phyloP scores from a whole-genome alignment of 1,140 invertebrate genomes.

The Macrosteles quadrilineatus region DNA sequence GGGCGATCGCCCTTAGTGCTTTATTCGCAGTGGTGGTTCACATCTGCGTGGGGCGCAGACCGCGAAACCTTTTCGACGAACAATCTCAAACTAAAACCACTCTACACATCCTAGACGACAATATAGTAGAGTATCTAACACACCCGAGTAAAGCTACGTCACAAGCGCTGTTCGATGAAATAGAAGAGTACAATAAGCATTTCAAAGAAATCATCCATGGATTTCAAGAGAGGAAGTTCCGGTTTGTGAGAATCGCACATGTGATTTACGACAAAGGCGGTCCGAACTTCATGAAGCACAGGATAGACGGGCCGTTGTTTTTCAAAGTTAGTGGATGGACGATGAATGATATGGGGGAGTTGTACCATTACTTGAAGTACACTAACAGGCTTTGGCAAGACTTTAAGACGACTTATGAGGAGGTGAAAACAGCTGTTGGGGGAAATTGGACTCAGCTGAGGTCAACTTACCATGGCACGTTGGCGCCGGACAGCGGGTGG shows the following conservation, averaged over 20 bases:
- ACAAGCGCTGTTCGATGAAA: not conserved
- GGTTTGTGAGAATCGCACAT: constrained; percentile 9
- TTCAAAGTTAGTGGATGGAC: not conserved
- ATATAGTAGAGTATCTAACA: not conserved
- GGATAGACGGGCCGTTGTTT: not conserved
- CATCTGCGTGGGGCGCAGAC: not conserved
- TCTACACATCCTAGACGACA: constrained; percentile 3
- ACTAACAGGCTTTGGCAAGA: constrained; percentile 5
- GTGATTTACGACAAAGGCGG: constrained; percentile 22
- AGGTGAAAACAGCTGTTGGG: constrained; percentile 5
- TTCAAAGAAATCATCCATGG: constrained; percentile 14
- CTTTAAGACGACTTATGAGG: not conserved
- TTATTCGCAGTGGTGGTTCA: not conserved
- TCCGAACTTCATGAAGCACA: not conserved
- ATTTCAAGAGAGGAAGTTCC: not conserved
- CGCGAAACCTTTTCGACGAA: not conserved
- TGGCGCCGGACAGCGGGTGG: not conserved
- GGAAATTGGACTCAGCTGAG: constrained; percentile 13
- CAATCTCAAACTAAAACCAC: not conserved
- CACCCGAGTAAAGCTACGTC: not conserved
- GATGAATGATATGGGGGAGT: not conserved
- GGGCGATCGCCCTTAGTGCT: not conserved
- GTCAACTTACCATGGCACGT: not conserved
- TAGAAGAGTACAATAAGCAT: constrained; percentile 1
- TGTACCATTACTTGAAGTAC: not conserved